These are phyloP conservation scores for Hipposideros larvatus DNA, from an alignment of 2,797 vertebrate species.

Conservation along the genomic window DNA sequence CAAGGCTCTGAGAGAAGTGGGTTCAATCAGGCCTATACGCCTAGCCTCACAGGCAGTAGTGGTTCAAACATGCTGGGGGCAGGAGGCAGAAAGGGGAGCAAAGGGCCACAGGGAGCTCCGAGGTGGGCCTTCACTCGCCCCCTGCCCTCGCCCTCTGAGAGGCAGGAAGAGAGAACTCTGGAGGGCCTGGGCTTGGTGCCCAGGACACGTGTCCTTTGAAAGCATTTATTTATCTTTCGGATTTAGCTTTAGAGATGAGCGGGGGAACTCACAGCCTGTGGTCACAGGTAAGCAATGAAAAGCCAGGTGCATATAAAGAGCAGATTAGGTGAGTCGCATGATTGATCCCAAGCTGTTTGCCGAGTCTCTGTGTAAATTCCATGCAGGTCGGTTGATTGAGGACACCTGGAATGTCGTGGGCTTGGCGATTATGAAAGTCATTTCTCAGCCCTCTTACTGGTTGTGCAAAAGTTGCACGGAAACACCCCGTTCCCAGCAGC, in stretches of 20 bases:
- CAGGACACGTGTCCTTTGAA: not conserved
- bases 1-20: not conserved
- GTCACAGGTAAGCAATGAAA: not conserved
- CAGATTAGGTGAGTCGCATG: not conserved
- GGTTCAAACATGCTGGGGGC: not conserved
- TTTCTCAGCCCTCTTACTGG: not conserved
- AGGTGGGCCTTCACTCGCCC: not conserved
- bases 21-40: not conserved
- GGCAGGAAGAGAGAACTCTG: not conserved
- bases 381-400: not conserved
- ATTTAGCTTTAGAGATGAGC: not conserved
- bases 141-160: not conserved
- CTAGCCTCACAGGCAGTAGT: not conserved
- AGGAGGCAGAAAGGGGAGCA: not conserved
- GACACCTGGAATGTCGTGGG: not conserved
- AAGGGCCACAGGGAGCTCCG: not conserved
- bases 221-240: constrained; percentile 13
- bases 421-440: not conserved
- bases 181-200: not conserved
- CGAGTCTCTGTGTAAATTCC: not conserved
- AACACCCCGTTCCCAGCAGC: not conserved
- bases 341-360: not conserved
- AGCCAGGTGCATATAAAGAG: not conserved
- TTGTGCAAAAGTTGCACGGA: too few relatives aligned
- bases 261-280: not conserved